Evolutionary conservation across 2,888 invertebrate genomes (phyloP), one percentile per base, ranked within the genome.

Genomic region (Acronicta leporina): DNA sequence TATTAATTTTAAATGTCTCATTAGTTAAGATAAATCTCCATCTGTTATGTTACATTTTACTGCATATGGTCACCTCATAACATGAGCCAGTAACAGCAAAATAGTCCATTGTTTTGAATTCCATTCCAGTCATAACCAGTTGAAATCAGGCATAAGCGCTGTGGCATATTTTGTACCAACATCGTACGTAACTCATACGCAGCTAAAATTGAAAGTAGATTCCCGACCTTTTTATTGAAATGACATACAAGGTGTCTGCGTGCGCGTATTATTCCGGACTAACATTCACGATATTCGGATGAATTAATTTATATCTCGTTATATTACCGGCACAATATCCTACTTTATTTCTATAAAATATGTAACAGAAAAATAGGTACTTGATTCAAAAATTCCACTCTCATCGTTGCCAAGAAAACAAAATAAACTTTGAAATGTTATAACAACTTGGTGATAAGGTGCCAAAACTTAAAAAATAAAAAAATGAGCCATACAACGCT

Each of bases 141-240:
- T 71, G 10, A 65, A 53, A 71, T 65, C 50, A 51, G 51, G 59
- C 45, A 59, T 56, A 59, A 59, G 25, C 33, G 44, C 49, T 47
- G 46, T 30, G 45, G 54, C 40, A 62, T 69, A 70, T 75, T 57
- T 75, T 57, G 53, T 57, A 70, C 20, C 20, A 47, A 70, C 50
- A 63, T 57, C n/a, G 42, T 48, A 45, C 41, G 65, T 71, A 59
- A 71, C 44, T 71, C 72, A 59, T 50, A 69, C 63, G 55, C 47
- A 59, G 46, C 59, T 20, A 20, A 25, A 52, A 55, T 16, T 74
- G 44, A 33, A 73, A 47, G 40, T 42, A 63, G 40, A 56, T 63
- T 63, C 40, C 35, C 43, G 13, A 46, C 55, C 45, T 63, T 63
- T 74, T 63, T 63, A 47, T 56, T 15, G 11, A 69, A 46, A 52